Base-by-base conservation (phyloP, 2,797 vertebrate genomes). In the Catamblyrhynchus diadema region DNA sequence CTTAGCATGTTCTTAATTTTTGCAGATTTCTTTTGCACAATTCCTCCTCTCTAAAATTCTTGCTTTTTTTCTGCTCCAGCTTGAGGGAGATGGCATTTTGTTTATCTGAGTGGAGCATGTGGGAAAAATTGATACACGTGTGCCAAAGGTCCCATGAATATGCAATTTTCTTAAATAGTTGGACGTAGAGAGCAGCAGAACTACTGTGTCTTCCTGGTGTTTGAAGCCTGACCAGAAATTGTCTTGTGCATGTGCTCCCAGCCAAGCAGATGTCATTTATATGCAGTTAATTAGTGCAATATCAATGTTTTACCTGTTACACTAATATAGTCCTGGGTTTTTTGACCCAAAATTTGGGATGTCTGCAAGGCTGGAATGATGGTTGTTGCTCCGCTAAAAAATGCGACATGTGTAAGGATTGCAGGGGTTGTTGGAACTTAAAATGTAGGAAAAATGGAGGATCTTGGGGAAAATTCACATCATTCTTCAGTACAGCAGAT, bases 391-490 rank as follows among this genome's bases (percentile, higher is more conserved):
- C 10, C n/a, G 12, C 33, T 57, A 2, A 48, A 62, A 67, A 54
- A 33, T 23, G 12, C 15, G n/a, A 4, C 5, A 6, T 2, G 2
- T 30, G 6, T 41, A 39, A 39, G 9, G 23, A 14, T 37, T 32
- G 9, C 28, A 33, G 48, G 6, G 13, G 4, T 17, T 48, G 11
- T 35, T 48, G 25, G 35, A 51, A 79, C 9, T 18, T 32, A 9
- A 45, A 78, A 35, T 3, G 2, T 9, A 61, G 19, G 32, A 41
- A 19, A 70, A 41, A 30, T 23, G 24, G 6, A 37, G 56, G 33
- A 9, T 42, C 10, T 59, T 23, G 35, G 21, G 13, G 19, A 24
- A 42, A 75, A 33, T 8, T 16, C 2, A 0, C 2, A 2, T 19
- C 3, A 14, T 2, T 44, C 11, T 42, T 70, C 7, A 35, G 4